Evolutionary conservation across 2,888 invertebrate species (phyloP), one percentile per base, ranked within the genome.

Genomic region (Hyppa rectilinea): DNA sequence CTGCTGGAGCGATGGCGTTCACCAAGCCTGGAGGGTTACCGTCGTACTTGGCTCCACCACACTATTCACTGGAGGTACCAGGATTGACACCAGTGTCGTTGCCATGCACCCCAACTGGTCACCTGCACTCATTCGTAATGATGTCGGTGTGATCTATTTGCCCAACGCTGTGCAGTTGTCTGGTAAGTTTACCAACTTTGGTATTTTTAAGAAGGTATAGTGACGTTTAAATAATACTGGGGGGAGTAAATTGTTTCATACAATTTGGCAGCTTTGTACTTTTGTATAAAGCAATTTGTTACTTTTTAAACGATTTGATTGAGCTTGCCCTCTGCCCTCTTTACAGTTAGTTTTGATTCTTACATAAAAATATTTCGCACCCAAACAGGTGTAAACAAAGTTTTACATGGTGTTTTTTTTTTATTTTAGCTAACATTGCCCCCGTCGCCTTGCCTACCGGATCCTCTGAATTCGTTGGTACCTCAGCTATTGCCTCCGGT

Each of bases 41-140:
- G 88, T 92, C 0, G 91, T 93, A 2, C 90, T 92, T 5, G 94
- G 93, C 2, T 90, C 92, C 5, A 61, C 67, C 17, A 69, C 70
- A 0, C 80, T 94, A 3, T 94, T 92, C 82, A 74, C 68, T 47
- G 94, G 93, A 4, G 94, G 94, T 29, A 86, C 82, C n/a, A 89
- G 93, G 26, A 0, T 89, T 0, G 69, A 84, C 2, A 73, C 89
- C 12, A 89, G 87, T 20, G 84, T 79, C 2, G 84, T 91, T 7
- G 83, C 82, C 12, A 75, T 83, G 75, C 93, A 94, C 66, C 87
- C 88, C 0, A 84, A 83, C 58, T 94, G 91, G 91, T 70, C 31
- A 7, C 88, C 92, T 0, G 1, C 29, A 4, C 75, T 86, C 3
- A 78, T 83, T 43, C 86, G 89, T 10, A 92, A 93, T 69, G 94